phyloP scores from a whole-genome alignment of 2,888 invertebrate species.

The Abscondita cerata region DNA sequence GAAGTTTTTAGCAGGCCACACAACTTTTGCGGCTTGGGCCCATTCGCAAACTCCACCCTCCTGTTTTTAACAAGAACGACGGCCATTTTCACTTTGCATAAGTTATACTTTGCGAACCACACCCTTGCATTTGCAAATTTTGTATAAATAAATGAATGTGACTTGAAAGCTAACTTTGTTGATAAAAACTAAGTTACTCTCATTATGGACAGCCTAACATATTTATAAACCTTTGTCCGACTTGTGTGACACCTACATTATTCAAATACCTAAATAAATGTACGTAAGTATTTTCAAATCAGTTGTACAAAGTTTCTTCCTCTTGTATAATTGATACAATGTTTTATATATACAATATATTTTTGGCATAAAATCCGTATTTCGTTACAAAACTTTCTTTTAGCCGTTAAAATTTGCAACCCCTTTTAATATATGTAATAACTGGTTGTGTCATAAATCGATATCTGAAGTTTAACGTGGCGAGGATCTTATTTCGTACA shows the following conservation, averaged over 20 bases:
- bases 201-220: constrained; percentile 30
- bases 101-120: constrained; percentile 56
- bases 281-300: background rate
- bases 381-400: no score
- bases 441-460: constrained; percentile 1
- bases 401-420: constrained; percentile 1
- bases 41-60: constrained; percentile 57
- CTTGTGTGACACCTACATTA: constrained; percentile 18
- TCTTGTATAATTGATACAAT: no score
- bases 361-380: no score
- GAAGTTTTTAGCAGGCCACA: constrained; percentile 59
- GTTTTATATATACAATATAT: no score
- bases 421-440: constrained; percentile 15
- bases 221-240: constrained; percentile 25
- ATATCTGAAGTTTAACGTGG: background rate
- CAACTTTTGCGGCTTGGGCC: constrained; percentile 59
- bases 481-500: background rate
- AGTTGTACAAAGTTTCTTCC: background rate
- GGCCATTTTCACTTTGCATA: constrained; percentile 58
- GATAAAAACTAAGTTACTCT: constrained; percentile 38
- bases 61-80: constrained; percentile 57
- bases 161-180: constrained; percentile 39
- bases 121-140: constrained; percentile 48
- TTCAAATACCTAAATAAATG: constrained; percentile 13
- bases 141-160: constrained; percentile 40